Evolutionary conservation across 2,888 invertebrate species (phyloP), one percentile per base, ranked within the genome.

Genomic region (Halictus quadricinctus): DNA sequence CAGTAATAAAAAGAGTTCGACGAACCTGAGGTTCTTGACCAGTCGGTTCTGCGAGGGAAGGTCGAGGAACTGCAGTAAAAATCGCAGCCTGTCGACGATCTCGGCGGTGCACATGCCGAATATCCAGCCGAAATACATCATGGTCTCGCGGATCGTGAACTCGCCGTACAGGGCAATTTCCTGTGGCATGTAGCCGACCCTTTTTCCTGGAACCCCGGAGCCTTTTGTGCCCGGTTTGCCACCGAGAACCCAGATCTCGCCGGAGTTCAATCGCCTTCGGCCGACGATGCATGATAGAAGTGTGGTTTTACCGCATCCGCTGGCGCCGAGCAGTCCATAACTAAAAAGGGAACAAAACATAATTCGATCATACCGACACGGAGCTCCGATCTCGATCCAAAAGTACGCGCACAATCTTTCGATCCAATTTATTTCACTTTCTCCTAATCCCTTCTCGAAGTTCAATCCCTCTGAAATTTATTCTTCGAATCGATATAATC

Each of bases 181-280:
- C 92, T 98, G 97, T 0, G 99, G 99, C 99, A 99, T 99, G 95
- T 99, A 99, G 76, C 99, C 99, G n/a, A 99, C 98, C 46, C 98
- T 96, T 93, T 97, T 97, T 15, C 99, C 99, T 0, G 99, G 99
- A 25, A 98, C 98, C 10, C 98, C 98, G 10, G 97, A 98, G n/a
- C 97, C 98, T 93, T 96, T 96, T 0, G 98, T 97, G 5, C 98
- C 99, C 0, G 99, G 99, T 91, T 97, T 97, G 41, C 98, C 97
- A 0, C 99, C 99, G 78, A 99, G 96, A 60, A 99, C 98, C 95
- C 97, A 97, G 90, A 99, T 97, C 94, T 98, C 97, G 7, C 99
- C 99, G 3, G 97, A 96, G 95, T 98, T 97, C 77, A 98, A 95
- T 91, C 97, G 96, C 92, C 98, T 96, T 79, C 98, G 96, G 6